Percentiles rank a stretch among this genome's conserved stretches.
These are phyloP conservation scores for Hypocryptadius cinnamomeus DNA, from an alignment of 2,113 vertebrate species.

Conservation along the genomic window DNA sequence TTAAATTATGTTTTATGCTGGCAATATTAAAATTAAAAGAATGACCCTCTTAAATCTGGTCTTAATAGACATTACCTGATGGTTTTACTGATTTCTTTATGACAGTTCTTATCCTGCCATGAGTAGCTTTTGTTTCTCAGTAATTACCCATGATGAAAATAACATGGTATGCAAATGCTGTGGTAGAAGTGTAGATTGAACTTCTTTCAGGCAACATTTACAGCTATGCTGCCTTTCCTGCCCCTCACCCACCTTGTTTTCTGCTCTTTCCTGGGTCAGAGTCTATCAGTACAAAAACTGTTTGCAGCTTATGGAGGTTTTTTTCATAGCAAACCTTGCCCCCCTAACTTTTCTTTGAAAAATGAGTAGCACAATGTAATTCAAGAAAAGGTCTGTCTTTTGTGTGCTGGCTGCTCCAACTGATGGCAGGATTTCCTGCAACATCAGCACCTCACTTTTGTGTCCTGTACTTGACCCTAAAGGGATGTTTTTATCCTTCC, in stretches of 20 bases:
- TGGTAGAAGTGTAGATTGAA: not conserved
- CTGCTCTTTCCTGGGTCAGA: not conserved
- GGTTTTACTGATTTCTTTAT: not conserved
- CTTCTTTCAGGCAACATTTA: not conserved
- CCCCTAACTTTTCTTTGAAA: not conserved
- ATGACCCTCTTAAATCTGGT: not conserved
- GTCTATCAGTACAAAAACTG: not conserved
- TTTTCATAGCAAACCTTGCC: not conserved
- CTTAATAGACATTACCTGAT: not conserved
- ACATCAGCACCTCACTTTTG: not conserved
- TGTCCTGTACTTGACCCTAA: not conserved
- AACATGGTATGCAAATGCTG: not conserved
- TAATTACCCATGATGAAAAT: conserved; percentile 13
- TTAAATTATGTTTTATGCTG: not conserved
- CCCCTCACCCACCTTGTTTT: not conserved
- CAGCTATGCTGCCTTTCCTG: not conserved
- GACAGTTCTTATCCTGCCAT: not conserved
- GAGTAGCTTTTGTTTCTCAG: not conserved
- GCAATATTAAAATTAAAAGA: not conserved
- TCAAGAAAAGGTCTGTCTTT: not conserved
- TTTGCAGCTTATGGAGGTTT: not conserved
- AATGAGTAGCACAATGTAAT: not conserved
- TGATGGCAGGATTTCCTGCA: not conserved
- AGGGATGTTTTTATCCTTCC: not conserved
- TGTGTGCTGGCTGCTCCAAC: not conserved